These are phyloP conservation scores for Emmelina monodactyla DNA, from an alignment of 2,888 invertebrate species.

Conservation along the genomic window DNA sequence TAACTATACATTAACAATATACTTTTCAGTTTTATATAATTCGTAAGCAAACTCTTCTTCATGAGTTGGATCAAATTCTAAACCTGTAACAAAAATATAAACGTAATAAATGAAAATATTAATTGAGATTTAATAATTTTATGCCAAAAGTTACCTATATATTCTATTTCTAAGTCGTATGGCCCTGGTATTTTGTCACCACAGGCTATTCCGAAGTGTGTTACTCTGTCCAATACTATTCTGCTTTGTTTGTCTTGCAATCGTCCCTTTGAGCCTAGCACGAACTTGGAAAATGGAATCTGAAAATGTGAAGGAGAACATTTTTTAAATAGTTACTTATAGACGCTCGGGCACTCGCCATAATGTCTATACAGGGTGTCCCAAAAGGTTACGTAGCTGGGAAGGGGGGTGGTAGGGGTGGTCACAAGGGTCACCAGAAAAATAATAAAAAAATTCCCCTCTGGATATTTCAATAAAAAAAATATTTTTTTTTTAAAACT, in stretches of 20 bases:
- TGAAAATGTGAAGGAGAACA: conserved; percentile 39
- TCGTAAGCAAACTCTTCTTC: conserved; percentile 93
- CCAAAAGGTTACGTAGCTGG: no score
- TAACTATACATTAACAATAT: conserved; percentile 72
- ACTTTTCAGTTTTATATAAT: conserved; percentile 78
- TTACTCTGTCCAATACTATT: conserved; percentile 68
- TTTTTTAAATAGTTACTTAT: no score
- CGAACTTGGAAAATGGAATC: conserved; percentile 96
- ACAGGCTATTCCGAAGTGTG: conserved; percentile 82
- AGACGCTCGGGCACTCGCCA: no score
- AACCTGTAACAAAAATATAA: conserved; percentile 45
- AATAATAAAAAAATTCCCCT: no score
- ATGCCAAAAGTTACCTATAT: conserved; percentile 68
- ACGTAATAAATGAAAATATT: no score
- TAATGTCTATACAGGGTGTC: no score
- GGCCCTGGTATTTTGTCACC: conserved; percentile 82
- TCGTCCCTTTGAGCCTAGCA: conserved; percentile 81
- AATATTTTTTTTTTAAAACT: no score
- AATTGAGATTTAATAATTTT: neutral
- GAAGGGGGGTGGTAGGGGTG: no score
- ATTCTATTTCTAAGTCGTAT: conserved; percentile 86
- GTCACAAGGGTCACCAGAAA: no score
- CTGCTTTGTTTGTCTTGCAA: conserved; percentile 82
- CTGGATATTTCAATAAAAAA: no score
- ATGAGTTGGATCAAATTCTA: conserved; percentile 82